These are phyloP conservation scores for Aphidius ervi DNA, from an alignment of 1,140 invertebrate genomes.

Conservation along the genomic window DNA sequence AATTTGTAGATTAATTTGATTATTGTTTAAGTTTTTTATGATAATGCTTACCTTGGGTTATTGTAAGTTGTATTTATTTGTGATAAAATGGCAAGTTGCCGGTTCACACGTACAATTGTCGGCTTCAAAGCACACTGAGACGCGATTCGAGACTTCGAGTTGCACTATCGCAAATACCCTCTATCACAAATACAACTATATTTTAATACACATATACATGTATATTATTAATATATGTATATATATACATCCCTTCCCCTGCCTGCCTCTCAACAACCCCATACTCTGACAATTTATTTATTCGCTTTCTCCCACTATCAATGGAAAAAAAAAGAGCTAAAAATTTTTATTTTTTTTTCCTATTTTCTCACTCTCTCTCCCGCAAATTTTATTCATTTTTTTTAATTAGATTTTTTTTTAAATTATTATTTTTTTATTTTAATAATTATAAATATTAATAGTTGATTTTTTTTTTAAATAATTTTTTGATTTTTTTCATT, in stretches of 20 bases:
- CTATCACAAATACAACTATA: slow-evolving; percentile 6
- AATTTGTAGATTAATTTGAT: not conserved
- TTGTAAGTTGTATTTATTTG: slow-evolving; percentile 13
- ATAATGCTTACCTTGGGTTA: slow-evolving; percentile 19
- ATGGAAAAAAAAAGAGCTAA: too few relatives aligned
- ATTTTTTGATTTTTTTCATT: not conserved
- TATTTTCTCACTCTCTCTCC: not conserved
- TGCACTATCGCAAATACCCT: slow-evolving; percentile 21
- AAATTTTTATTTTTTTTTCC: too few relatives aligned
- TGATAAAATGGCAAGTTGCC: slow-evolving; percentile 22
- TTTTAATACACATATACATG: not conserved
- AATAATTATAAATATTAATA: too few relatives aligned
- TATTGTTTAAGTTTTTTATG: not conserved
- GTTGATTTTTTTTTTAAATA: too few relatives aligned
- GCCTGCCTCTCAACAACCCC: not conserved
- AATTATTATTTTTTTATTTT: too few relatives aligned
- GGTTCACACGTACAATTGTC: slow-evolving; percentile 22
- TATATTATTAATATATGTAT: too few relatives aligned
- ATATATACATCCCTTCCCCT: not conserved
- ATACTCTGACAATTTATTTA: not conserved
- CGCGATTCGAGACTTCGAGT: slow-evolving; percentile 15
- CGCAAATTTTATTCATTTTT: not conserved
- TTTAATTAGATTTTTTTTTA: too few relatives aligned
- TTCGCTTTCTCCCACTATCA: not conserved
- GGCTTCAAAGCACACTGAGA: slow-evolving; percentile 21